Evolutionary conservation across 2,113 vertebrate species (phyloP).

Genomic region (Xenopus tropicalis): DNA sequence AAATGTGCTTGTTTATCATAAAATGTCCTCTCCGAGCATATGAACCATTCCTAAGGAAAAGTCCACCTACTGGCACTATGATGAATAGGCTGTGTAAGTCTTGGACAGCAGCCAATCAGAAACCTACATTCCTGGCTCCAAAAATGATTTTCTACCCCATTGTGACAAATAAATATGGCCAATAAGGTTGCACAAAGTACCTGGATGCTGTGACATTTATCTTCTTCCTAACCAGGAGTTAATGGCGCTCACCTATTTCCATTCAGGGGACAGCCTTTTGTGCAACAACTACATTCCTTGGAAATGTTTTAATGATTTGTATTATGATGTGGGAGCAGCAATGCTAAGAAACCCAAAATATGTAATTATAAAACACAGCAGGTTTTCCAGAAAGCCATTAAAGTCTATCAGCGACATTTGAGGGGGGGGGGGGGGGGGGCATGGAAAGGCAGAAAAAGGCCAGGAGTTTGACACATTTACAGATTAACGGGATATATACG

Average conservation of each 20-base stretch:
- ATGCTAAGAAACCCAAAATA: constrained; percentile 41
- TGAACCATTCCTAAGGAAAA: too few relatives aligned
- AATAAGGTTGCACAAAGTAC: too few relatives aligned
- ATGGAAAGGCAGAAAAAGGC: constrained; percentile 23
- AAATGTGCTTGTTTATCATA: too few relatives aligned
- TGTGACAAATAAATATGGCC: too few relatives aligned
- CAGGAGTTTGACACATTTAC: constrained; percentile 33
- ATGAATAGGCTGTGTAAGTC: too few relatives aligned
- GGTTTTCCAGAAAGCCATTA: constrained; percentile 44
- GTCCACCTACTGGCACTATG: too few relatives aligned
- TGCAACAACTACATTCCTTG: constrained; percentile 36
- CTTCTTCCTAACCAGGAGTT: not conserved
- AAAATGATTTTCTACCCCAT: too few relatives aligned
- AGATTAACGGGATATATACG: constrained; percentile 30
- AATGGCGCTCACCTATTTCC: constrained; percentile 17
- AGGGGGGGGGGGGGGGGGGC: constrained; percentile 22
- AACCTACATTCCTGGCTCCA: too few relatives aligned
- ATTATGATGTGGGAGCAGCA: constrained; percentile 42
- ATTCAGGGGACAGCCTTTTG: constrained; percentile 19
- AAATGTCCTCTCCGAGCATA: too few relatives aligned
- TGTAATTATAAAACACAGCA: constrained; percentile 46
- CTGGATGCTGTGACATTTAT: too few relatives aligned
- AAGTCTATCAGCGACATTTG: constrained; percentile 36
- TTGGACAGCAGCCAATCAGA: too few relatives aligned
- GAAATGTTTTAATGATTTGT: constrained; percentile 45